These are phyloP conservation scores for Mya arenaria DNA, from an alignment of 1,140 invertebrate species.

Conservation along the genomic window DNA sequence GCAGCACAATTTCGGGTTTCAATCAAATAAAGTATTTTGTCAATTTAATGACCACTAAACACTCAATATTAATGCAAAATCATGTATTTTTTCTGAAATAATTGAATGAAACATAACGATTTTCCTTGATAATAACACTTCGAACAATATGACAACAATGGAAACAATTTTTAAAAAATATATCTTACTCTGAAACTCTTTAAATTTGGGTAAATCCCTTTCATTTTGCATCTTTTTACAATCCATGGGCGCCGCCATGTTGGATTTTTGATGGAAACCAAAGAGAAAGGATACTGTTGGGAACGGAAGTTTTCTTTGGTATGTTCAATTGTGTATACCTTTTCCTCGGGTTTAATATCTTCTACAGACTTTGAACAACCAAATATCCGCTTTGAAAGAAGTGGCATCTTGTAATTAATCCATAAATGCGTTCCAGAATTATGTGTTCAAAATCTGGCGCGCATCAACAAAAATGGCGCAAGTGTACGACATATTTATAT, in stretches of 20 bases:
- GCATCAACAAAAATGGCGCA: slow-evolving; percentile 65
- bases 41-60: too few relatives aligned
- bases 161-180: too few relatives aligned
- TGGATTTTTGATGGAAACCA: slow-evolving; percentile 66
- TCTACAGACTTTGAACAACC: slow-evolving; percentile 66
- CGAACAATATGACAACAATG: too few relatives aligned
- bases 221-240: too few relatives aligned
- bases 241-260: slow-evolving; percentile 75
- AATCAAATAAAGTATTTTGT: too few relatives aligned
- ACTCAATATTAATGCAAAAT: too few relatives aligned
- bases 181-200: too few relatives aligned
- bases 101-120: too few relatives aligned
- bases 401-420: slow-evolving; percentile 73
- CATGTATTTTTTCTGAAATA: too few relatives aligned
- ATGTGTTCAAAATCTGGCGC: slow-evolving; percentile 78
- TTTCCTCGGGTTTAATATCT: slow-evolving; percentile 70
- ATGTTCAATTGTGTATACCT: slow-evolving; percentile 75
- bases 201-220: too few relatives aligned
- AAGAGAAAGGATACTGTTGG: slow-evolving; percentile 79
- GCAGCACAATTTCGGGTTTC: too few relatives aligned
- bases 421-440: slow-evolving; percentile 62
- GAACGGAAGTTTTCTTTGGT: slow-evolving; percentile 79
- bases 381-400: slow-evolving; percentile 76
- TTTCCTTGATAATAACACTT: too few relatives aligned
- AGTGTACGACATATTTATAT: slow-evolving; percentile 48